phyloP scores from a whole-genome alignment of 2,888 invertebrate genomes.

The Xylota sylvarum region DNA sequence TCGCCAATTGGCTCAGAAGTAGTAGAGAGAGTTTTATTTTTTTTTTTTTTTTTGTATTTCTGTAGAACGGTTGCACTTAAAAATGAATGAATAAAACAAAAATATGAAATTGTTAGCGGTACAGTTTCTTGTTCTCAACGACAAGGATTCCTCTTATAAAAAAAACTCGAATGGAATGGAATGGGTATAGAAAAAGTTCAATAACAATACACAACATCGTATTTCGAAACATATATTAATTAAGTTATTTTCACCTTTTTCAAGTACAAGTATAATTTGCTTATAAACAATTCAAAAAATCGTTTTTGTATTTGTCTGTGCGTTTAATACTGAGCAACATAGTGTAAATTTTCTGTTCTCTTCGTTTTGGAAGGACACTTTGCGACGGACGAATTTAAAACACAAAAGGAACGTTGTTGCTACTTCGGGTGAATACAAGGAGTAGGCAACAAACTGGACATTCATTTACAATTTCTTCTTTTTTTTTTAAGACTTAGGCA shows the following conservation, averaged over 20 bases:
- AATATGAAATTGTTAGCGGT: no score
- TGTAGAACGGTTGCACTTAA: no score
- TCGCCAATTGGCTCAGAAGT: no score
- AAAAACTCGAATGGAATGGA: no score
- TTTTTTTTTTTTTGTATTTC: no score
- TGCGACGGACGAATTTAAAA: conserved; percentile 70
- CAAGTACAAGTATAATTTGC: conserved; percentile 57
- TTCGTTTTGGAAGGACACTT: conserved; percentile 56
- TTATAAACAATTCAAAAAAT: conserved; percentile 58
- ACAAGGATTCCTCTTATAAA: no score
- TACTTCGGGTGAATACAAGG: conserved; percentile 17
- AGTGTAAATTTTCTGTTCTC: conserved; percentile 25
- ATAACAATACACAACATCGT: neutral
- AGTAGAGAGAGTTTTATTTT: no score
- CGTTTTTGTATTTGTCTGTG: conserved; percentile 37
- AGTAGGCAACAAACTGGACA: conserved; percentile 52
- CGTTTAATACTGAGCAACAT: conserved; percentile 74
- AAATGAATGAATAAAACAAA: no score
- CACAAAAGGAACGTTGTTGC: conserved; percentile 54
- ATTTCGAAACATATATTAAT: conserved; percentile 71
- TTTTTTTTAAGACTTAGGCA: conserved; percentile 66
- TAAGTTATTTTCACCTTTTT: conserved; percentile 70
- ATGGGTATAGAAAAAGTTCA: neutral
- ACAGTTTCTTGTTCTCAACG: no score
- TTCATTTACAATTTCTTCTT: conserved; percentile 53